Base-by-base conservation (phyloP, 2,888 invertebrate genomes). In the Acanthosepion lycidas region DNA sequence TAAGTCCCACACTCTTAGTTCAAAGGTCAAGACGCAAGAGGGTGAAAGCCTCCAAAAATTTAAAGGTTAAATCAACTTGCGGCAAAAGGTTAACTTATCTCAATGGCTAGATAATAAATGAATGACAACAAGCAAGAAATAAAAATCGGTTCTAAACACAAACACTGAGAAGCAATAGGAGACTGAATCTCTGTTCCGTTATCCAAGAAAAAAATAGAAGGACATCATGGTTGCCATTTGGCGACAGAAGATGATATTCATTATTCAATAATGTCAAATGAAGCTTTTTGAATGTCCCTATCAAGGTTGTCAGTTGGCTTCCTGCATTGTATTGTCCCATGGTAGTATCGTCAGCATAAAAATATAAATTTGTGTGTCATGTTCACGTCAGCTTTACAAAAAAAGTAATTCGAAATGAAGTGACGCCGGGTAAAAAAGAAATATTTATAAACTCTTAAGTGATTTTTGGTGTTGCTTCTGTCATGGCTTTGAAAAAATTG, bases 11-110 rank as follows among this genome's bases (percentile, higher is more conserved):
- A n/a, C 78, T 78, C 78, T 78, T 78, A 78, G 78, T 78, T 78
- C 78, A 78, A 78, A 78, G 78, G 78, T 78, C 78, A 78, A 78
- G 78, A 78, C 78, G 78, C 78, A n/a, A 78, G 78, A 78, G 78
- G 78, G n/a, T 15, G n/a, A 78, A 78, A 78, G 4, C n/a, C n/a
- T 15, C 78, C 78, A 12, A 78, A 78, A 78, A 78, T 15, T 15
- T n/a, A 78, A 78, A 78, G 78, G 78, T 78, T n/a, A 78, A 78
- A 78, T n/a, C 78, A 78, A 78, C 78, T 78, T n/a, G n/a, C n/a
- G 33, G n/a, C 78, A 78, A 78, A 78, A 78, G 78, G 78, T 78
- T 78, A 78, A n/a, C n/a, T 78, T 78, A 78, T 78, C 78, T 78
- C n/a, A n/a, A 78, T 78, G 78, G 78, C 78, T n/a, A 33, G n/a